Evolutionary conservation across 2,113 vertebrate species (phyloP).

Genomic region (Equus quagga): DNA sequence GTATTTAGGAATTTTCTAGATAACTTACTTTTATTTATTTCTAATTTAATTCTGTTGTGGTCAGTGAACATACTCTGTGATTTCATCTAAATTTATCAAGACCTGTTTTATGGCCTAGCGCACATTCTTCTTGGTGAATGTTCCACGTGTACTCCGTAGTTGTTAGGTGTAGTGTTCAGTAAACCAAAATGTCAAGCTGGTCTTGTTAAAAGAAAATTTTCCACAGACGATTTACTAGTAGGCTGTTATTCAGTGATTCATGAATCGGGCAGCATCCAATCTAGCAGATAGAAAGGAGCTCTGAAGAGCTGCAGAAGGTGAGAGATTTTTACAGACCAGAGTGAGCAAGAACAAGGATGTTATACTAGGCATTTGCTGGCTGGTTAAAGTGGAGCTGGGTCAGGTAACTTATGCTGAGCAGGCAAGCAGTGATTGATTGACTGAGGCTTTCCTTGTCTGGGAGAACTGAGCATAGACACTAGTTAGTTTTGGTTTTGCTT

Average conservation of each 20-base stretch:
- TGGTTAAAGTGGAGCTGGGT: not conserved
- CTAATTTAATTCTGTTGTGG: not conserved
- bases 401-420: not conserved
- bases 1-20: not conserved
- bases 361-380: not conserved
- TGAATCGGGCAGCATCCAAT: not conserved
- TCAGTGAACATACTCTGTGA: not conserved
- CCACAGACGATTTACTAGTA: not conserved
- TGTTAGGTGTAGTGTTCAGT: not conserved
- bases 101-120: not conserved
- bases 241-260: not conserved
- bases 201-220: constrained; percentile 9
- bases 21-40: not conserved
- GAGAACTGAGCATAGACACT: not conserved
- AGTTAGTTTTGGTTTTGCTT: not conserved
- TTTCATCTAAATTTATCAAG: not conserved
- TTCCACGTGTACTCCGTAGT: not conserved
- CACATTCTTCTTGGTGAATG: not conserved
- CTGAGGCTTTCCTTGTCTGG: not conserved
- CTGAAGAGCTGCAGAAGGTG: not conserved
- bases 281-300: not conserved
- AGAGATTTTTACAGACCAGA: not conserved
- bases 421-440: not conserved
- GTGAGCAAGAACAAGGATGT: not conserved
- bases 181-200: not conserved